These are phyloP conservation scores for Fissipunctia ypsillon DNA, from an alignment of 2,888 invertebrate genomes.

Conservation along the genomic window DNA sequence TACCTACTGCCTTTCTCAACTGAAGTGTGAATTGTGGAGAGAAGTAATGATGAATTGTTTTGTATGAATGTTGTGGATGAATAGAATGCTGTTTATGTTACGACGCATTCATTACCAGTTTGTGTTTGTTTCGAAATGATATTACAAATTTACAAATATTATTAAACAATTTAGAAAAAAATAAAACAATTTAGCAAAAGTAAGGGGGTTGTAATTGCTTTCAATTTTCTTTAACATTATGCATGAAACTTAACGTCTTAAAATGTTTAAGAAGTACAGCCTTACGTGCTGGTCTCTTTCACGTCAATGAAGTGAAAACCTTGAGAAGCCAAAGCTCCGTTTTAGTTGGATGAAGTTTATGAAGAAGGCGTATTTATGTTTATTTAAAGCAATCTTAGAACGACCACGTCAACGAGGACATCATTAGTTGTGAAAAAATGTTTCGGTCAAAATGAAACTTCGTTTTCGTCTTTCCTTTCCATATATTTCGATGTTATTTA, in stretches of 20 bases:
- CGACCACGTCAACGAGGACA: neutral
- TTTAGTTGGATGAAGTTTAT: neutral
- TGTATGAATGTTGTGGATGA: neutral
- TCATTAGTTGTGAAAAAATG: no score
- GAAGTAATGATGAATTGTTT: conserved; percentile 23
- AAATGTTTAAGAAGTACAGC: neutral
- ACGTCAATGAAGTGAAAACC: neutral
- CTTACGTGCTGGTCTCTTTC: neutral
- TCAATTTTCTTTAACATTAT: neutral
- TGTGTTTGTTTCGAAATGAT: neutral
- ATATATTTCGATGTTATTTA: no score
- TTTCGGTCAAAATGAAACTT: neutral
- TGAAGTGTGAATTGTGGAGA: conserved; percentile 14
- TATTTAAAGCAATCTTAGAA: neutral
- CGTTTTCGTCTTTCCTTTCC: neutral
- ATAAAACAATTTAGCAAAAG: no score
- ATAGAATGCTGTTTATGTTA: neutral
- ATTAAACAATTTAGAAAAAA: neutral
- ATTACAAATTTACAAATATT: neutral
- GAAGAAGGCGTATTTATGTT: neutral
- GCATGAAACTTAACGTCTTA: no score
- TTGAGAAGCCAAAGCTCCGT: no score
- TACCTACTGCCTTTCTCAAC: conserved; percentile 15
- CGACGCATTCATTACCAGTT: neutral
- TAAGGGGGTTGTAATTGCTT: neutral